These are phyloP conservation scores for Hoplodrina blanda DNA, from an alignment of 2,888 invertebrate genomes.

Conservation along the genomic window DNA sequence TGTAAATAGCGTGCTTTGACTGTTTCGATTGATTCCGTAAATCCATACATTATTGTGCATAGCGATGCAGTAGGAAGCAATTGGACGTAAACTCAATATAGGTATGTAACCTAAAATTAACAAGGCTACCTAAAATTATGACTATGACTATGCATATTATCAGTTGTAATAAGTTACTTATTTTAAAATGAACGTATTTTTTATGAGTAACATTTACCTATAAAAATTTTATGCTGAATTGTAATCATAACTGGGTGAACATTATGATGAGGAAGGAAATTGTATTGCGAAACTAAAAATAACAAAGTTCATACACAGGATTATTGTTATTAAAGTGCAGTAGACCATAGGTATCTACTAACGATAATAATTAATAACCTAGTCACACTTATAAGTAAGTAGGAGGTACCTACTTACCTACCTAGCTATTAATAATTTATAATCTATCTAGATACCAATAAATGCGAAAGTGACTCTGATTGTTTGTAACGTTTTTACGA, in stretches of 20 bases:
- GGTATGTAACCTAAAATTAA: no score
- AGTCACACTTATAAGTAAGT: not conserved
- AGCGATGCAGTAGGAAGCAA: slow-evolving; percentile 6
- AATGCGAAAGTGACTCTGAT: no score
- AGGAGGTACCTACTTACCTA: not conserved
- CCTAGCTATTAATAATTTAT: no score
- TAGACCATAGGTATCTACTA: not conserved
- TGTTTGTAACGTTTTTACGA: no score
- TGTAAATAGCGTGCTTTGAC: slow-evolving; percentile 15
- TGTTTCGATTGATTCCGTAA: slow-evolving; percentile 5
- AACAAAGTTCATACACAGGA: slow-evolving; percentile 10
- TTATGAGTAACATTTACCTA: not conserved
- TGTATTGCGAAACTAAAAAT: slow-evolving; percentile 36
- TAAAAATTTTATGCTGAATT: slow-evolving; percentile 16
- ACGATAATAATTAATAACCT: not conserved
- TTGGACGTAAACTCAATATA: slow-evolving; percentile 22
- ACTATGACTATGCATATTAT: not conserved
- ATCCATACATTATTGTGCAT: no score
- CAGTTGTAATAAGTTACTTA: not conserved
- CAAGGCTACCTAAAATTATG: not conserved
- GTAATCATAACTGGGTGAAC: slow-evolving; percentile 31
- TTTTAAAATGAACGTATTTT: not conserved
- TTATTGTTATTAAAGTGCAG: not conserved
- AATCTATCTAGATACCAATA: no score
- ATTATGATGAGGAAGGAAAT: slow-evolving; percentile 62